A percentile compares a stretch with the other conserved stretches of the same genome.
These are phyloP conservation scores for Scomber japonicus DNA, from an alignment of 2,113 vertebrate species.

Conservation along the genomic window DNA sequence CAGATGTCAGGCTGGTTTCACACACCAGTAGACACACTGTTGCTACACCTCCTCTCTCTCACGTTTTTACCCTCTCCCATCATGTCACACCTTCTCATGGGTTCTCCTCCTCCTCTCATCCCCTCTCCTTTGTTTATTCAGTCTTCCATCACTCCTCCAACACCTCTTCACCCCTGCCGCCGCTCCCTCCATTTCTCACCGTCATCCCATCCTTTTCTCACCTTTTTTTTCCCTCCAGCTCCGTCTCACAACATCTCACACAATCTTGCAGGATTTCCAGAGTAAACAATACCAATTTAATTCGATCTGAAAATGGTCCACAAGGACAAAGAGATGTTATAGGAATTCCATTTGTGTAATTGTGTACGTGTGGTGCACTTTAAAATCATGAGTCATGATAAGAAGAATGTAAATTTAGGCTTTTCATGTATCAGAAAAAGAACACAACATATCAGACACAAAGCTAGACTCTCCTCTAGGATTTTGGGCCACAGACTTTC, in stretches of 20 bases:
- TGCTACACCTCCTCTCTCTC: conserved; percentile 47
- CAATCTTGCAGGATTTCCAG: conserved; percentile 20
- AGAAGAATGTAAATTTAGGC: neutral
- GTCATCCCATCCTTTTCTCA: conserved; percentile 47
- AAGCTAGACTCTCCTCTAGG: neutral
- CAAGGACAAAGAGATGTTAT: neutral
- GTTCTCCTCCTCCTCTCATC: conserved; percentile 2
- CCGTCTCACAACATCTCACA: conserved; percentile 34
- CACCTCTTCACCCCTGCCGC: conserved; percentile 47
- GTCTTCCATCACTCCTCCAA: conserved; percentile 29
- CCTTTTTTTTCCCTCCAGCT: conserved; percentile 23
- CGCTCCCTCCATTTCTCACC: conserved; percentile 16
- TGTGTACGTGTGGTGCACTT: neutral
- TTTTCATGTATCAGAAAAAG: neutral
- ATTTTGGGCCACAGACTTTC: neutral
- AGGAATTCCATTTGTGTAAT: neutral
- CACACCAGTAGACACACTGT: conserved; percentile 44
- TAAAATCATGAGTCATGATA: no score
- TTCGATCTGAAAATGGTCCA: conserved; percentile 25
- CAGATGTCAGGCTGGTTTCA: conserved; percentile 59
- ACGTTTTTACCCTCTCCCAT: conserved; percentile 49
- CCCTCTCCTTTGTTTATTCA: conserved; percentile 31
- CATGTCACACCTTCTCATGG: conserved; percentile 48
- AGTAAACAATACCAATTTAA: conserved; percentile 55
- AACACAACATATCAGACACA: neutral